Percentiles rank a stretch among this genome's conserved stretches.
These are phyloP conservation scores for Erythrolamprus reginae DNA, from an alignment of 2,113 vertebrate genomes.

Conservation along the genomic window DNA sequence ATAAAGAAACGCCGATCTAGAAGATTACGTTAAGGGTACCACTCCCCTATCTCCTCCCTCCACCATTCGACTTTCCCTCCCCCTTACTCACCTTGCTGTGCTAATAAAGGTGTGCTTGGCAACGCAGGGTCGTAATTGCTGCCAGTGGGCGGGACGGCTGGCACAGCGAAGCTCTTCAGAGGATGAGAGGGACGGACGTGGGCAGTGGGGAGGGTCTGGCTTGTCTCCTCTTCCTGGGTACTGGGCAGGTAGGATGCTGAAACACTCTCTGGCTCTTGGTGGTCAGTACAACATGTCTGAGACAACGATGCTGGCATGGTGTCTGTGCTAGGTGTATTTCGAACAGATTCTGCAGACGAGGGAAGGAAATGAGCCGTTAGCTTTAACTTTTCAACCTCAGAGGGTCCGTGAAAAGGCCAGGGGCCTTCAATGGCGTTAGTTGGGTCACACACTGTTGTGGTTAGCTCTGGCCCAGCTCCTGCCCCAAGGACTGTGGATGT, in stretches of 20 bases:
- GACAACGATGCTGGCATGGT: constrained; percentile 82
- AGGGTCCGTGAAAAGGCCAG: not conserved
- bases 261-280: constrained; percentile 79
- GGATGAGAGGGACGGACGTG: constrained; percentile 90
- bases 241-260: constrained; percentile 78
- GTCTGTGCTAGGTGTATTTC: constrained; percentile 91
- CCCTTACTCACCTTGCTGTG: constrained; percentile 81
- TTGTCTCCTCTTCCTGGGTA: constrained; percentile 84
- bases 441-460: not conserved
- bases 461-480: too few relatives aligned
- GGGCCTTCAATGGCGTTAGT: not conserved
- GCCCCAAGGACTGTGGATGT: too few relatives aligned
- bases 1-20: not conserved
- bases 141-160: constrained; percentile 71
- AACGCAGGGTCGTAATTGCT: constrained; percentile 80
- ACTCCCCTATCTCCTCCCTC: too few relatives aligned
- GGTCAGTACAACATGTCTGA: constrained; percentile 79
- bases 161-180: constrained; percentile 94
- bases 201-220: constrained; percentile 80
- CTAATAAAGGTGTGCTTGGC: constrained; percentile 87
- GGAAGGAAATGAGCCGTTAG: not conserved
- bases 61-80: too few relatives aligned
- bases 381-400: not conserved
- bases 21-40: not conserved
- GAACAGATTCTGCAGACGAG: constrained; percentile 80